Conservation (phyloP, 2,113 vertebrate species). For the Acanthisitta chloris region DNA sequence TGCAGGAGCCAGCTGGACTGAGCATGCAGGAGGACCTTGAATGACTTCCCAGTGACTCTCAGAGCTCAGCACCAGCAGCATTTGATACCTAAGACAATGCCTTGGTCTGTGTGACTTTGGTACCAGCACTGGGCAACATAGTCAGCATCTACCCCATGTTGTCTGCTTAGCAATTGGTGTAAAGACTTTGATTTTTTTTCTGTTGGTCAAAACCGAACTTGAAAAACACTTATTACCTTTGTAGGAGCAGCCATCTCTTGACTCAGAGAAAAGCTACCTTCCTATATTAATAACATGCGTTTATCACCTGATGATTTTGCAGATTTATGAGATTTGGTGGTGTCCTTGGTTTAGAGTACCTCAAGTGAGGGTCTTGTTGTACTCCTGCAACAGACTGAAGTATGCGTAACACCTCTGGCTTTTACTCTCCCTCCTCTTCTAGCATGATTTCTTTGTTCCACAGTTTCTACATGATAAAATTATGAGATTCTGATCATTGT, state of each 20-base stretch:
- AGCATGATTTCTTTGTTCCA: neutral
- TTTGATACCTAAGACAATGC: neutral
- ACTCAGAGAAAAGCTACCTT: neutral
- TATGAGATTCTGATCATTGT: neutral
- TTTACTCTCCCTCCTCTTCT: neutral
- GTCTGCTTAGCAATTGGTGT: neutral
- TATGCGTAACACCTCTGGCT: neutral
- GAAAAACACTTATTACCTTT: neutral
- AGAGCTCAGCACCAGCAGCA: neutral
- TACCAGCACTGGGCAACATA: neutral
- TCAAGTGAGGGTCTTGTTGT: neutral
- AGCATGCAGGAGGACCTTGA: neutral
- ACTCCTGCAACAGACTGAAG: neutral
- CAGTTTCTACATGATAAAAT: neutral
- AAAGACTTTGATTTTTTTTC: neutral
- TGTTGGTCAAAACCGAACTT: neutral
- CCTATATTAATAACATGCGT: neutral
- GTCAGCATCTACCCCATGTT: neutral
- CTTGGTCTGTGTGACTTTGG: neutral
- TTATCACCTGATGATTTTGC: neutral
- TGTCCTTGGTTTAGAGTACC: neutral
- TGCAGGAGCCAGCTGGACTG: neutral
- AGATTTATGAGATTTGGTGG: neutral
- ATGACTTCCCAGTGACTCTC: neutral
- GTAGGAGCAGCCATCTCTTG: neutral